Evolutionary conservation across 2,797 vertebrate genomes (phyloP).

Genomic region (Poliocrania exsul): DNA sequence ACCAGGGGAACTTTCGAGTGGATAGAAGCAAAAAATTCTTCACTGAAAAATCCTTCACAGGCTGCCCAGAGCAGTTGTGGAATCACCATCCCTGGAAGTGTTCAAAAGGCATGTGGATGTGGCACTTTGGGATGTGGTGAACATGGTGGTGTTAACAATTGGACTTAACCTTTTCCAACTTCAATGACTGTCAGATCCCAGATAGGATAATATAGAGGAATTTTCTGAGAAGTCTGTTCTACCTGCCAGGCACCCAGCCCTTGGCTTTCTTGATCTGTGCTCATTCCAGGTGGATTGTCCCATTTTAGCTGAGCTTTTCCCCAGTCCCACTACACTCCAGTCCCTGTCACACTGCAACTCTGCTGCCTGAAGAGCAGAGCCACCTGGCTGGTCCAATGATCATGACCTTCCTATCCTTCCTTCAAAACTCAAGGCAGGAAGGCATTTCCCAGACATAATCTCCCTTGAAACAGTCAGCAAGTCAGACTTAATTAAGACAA

Average conservation of each 20-base stretch:
- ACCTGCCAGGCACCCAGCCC: not conserved
- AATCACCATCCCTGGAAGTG: not conserved
- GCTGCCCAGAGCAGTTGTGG: not conserved
- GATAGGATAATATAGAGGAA: not conserved
- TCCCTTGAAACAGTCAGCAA: slow-evolving; percentile 36
- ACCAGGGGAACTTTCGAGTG: fast-evolving
- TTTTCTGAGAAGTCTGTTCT: not conserved
- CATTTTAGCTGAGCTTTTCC: not conserved
- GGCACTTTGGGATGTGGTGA: not conserved
- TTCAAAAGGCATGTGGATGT: not conserved
- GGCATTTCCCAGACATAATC: slow-evolving; percentile 21
- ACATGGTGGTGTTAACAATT: not conserved
- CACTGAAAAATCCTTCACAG: not conserved
- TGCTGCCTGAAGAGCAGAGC: not conserved
- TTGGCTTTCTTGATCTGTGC: not conserved
- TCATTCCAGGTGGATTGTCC: not conserved
- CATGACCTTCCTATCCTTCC: not conserved
- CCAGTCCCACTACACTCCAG: not conserved
- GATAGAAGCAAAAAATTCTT: fast-evolving
- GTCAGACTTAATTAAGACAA: slow-evolving; percentile 70
- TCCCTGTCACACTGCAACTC: not conserved
- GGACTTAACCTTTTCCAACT: not conserved
- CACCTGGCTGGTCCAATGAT: not conserved
- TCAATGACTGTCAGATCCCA: not conserved
- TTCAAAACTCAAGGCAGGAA: slow-evolving; percentile 25